Percentiles rank a stretch among this genome's conserved stretches.
phyloP scores from a whole-genome alignment of 1,140 invertebrate species.

The Drosophila tani region DNA sequence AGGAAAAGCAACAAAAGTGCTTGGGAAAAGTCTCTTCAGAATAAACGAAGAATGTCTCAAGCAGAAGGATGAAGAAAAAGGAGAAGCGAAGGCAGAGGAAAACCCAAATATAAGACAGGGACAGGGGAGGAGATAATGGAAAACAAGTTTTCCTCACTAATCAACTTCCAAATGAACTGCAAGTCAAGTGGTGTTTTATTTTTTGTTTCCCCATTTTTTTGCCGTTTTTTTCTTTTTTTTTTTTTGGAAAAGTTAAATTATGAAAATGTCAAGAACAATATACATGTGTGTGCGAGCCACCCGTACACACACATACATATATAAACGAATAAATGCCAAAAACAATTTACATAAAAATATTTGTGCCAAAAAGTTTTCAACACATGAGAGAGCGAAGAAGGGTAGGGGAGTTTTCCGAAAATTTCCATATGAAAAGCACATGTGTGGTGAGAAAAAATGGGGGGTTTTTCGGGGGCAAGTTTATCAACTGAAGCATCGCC shows the following conservation, averaged over 20 bases:
- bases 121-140: conserved; percentile 9
- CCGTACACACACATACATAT: conserved; percentile 23
- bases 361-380: conserved; percentile 75
- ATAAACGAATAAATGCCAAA: conserved; percentile 78
- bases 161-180: conserved; percentile 60
- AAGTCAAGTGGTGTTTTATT: conserved; percentile 26
- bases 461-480: conserved; percentile 51
- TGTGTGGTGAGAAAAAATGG: conserved; percentile 23
- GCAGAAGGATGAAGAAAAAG: conserved; percentile 1
- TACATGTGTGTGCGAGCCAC: conserved; percentile 12
- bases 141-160: conserved; percentile 55
- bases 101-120: conserved; percentile 8
- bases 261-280: conserved; percentile 70
- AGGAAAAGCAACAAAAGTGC: conserved; percentile 35
- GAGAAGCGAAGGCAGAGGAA: not conserved
- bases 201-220: not conserved
- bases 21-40: conserved; percentile 42
- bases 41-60: conserved; percentile 48
- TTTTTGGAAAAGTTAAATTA: conserved; percentile 69
- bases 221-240: not conserved
- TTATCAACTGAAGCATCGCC: conserved; percentile 79
- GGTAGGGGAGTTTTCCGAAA: conserved; percentile 18
- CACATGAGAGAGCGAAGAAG: conserved; percentile 9
- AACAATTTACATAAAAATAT: conserved; percentile 83
- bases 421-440: conserved; percentile 77